phyloP scores from a whole-genome alignment of 2,113 vertebrate species.

The Crotalus viridis region DNA sequence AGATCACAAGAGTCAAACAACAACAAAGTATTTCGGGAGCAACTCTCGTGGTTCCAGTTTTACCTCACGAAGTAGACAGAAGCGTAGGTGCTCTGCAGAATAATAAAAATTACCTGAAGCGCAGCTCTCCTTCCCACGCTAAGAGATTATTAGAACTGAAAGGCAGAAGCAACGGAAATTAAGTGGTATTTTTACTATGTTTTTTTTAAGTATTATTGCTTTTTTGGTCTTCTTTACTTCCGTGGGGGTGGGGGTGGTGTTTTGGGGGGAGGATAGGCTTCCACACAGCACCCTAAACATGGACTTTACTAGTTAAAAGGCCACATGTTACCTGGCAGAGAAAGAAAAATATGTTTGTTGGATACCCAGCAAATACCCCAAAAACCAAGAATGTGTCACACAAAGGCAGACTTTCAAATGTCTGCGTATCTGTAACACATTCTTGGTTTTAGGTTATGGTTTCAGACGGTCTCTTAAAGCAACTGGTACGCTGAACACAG shows the following conservation, averaged over 20 bases:
- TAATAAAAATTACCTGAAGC: background rate
- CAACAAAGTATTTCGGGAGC: background rate
- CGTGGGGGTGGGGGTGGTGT: no score
- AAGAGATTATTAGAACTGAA: background rate
- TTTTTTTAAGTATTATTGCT: background rate
- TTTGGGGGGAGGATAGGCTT: background rate
- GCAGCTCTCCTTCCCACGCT: background rate
- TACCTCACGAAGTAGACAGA: background rate
- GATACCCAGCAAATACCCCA: background rate
- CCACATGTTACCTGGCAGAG: background rate
- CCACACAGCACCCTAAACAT: background rate
- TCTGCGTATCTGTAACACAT: background rate
- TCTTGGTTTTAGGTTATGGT: background rate
- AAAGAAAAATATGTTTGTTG: background rate
- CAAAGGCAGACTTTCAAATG: background rate
- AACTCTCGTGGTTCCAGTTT: background rate
- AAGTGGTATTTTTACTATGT: background rate
- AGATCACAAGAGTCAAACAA: background rate
- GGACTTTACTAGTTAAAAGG: background rate
- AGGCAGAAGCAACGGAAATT: background rate
- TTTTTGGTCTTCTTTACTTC: background rate
- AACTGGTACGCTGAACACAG: background rate
- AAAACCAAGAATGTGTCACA: background rate
- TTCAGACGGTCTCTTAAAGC: background rate
- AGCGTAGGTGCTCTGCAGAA: background rate